A percentile compares a stretch with the other conserved stretches of the same genome.
Conservation (phyloP, 2,888 invertebrate genomes). For the Dicyrtomina minuta region DNA sequence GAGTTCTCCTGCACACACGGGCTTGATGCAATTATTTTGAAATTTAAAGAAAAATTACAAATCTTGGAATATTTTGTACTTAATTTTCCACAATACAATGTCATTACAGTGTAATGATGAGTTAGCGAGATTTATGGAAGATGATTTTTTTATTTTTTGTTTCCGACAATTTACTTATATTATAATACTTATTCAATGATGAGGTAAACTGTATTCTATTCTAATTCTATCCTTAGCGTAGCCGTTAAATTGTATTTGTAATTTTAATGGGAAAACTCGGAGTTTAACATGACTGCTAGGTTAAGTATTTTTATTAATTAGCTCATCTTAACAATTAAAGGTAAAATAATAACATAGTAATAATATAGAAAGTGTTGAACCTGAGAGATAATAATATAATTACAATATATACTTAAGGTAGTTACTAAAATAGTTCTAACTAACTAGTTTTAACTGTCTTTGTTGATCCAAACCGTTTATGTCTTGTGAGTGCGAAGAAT, state of each 20-base stretch:
- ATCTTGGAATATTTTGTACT: neutral
- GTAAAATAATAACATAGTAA: neutral
- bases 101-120: too few species aligned
- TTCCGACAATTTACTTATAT: neutral
- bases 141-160: constrained; percentile 1
- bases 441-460: too few species aligned
- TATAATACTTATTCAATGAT: neutral
- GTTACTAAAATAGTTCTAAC: too few species aligned
- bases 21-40: constrained; percentile 19
- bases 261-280: constrained; percentile 4
- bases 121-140: too few species aligned
- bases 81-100: neutral
- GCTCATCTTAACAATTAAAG: constrained; percentile 14
- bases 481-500: too few species aligned
- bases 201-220: neutral
- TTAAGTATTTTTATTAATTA: constrained; percentile 10
- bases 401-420: too few species aligned
- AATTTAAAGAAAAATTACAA: neutral
- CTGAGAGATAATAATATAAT: too few species aligned
- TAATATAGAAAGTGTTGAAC: neutral
- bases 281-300: constrained; percentile 30
- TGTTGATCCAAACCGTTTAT: too few species aligned
- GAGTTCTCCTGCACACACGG: neutral
- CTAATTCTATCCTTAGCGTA: too few species aligned
- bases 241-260: too few species aligned